These are phyloP conservation scores for Hylaeus anthracinus DNA, from an alignment of 1,140 invertebrate species.

Conservation along the genomic window DNA sequence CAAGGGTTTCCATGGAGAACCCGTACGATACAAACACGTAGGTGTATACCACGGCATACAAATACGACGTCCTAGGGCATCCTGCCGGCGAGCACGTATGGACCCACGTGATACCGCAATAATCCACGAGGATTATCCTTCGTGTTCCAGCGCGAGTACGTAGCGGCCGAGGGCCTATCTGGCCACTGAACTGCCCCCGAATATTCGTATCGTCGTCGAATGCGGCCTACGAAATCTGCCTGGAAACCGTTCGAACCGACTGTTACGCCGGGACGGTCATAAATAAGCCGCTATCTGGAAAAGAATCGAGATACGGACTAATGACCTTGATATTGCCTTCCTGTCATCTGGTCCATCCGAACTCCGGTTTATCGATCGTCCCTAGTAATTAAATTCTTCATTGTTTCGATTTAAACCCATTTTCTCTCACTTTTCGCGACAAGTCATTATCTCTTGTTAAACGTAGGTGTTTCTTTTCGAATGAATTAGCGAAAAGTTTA, in stretches of 20 bases:
- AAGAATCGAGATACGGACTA: constrained; percentile 38
- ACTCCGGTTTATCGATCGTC: background rate
- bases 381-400: background rate
- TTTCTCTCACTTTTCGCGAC: background rate
- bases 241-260: constrained; percentile 39
- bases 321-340: constrained; percentile 38
- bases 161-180: constrained; percentile 71
- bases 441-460: background rate
- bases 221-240: constrained; percentile 52
- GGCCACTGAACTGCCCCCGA: constrained; percentile 69
- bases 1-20: constrained; percentile 75
- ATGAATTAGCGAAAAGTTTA: no score
- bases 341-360: constrained; percentile 10
- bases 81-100: constrained; percentile 72
- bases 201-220: constrained; percentile 69
- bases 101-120: constrained; percentile 78
- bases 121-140: constrained; percentile 81
- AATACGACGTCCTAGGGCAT: constrained; percentile 69
- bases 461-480: no score
- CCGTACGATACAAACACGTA: constrained; percentile 69
- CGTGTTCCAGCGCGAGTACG: constrained; percentile 70
- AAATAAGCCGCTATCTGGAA: constrained; percentile 38
- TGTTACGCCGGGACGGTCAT: constrained; percentile 16
- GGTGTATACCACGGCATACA: constrained; percentile 70
- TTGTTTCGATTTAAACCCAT: background rate